Conservation (phyloP, 2,888 invertebrate genomes). For the Latrodectus elegans region DNA sequence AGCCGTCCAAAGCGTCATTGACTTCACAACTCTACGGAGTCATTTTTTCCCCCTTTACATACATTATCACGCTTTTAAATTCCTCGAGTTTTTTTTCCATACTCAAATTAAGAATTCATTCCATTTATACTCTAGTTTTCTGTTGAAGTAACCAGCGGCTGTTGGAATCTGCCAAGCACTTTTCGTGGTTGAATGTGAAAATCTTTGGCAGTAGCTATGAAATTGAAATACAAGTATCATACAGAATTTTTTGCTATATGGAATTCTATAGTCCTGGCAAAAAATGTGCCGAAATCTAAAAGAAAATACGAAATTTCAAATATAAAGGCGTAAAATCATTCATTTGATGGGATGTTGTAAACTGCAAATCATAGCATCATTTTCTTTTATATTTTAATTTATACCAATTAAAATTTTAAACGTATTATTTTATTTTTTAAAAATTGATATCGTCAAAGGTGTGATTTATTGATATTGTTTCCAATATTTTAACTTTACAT, state of each 20-base stretch:
- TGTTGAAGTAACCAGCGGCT: neutral
- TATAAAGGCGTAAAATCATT: too few species aligned
- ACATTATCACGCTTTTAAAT: neutral
- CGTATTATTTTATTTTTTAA: too few species aligned
- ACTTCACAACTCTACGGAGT: neutral
- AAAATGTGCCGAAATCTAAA: too few species aligned
- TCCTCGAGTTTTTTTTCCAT: neutral
- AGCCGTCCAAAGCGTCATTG: neutral
- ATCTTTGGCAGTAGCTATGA: slow-evolving; percentile 32
- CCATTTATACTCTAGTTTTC: neutral
- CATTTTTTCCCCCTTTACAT: neutral
- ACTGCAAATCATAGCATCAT: too few species aligned
- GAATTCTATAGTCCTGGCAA: neutral
- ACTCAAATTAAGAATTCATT: neutral
- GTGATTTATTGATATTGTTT: too few species aligned
- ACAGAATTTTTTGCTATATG: slow-evolving; percentile 24
- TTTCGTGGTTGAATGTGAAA: neutral
- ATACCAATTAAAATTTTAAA: too few species aligned
- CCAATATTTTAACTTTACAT: too few species aligned
- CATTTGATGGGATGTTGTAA: too few species aligned
- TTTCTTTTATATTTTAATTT: too few species aligned
- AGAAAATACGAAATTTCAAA: too few species aligned
- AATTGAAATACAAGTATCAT: slow-evolving; percentile 15
- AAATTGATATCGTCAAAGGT: too few species aligned
- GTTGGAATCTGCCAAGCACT: neutral